Base-by-base conservation (phyloP, 2,113 vertebrate genomes). In the Brachirus orientalis region DNA sequence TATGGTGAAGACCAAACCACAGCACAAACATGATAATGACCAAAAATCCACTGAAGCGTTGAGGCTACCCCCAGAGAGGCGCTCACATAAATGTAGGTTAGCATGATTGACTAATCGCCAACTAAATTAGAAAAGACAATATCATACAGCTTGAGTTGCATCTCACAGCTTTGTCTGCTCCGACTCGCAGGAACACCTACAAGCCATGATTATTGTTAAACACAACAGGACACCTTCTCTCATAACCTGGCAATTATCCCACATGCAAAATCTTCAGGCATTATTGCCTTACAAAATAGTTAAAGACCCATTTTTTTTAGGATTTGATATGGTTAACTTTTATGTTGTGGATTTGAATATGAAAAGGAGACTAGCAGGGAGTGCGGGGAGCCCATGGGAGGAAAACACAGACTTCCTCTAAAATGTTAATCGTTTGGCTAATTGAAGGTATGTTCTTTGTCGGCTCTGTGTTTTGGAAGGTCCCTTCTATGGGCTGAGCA, bases 391-490 rank as follows among this genome's bases (percentile, higher is more conserved):
- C 90, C 90, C 89, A 77, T 5, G 90, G 87, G 89, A 91, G 57
- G 83, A 72, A 88, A 89, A 89, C 83, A 88, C 74, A 81, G 89
- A 88, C 88, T 90, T 85, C 83, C 89, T 92, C 85, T 90, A 89
- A 90, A 90, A 91, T 91, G 90, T 86, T 92, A 92, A 92, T 91
- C 64, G 77, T 83, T 79, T 56, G 71, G 79, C 87, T 92, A 90
- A 90, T 92, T 90, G 88, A 91, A 88, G 89, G 86, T 88, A 85
- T 91, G 89, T 89, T 91, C 86, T 92, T 89, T 90, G 89, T 90
- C 61, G 56, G 83, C 84, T 70, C 69, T 35, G 70, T 57, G 72
- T 90, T 91, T 88, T 77, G 77, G 84, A 87, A 86, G 78, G 86
- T 86, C 81, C 62, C 77, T 87, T 90, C 86, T 80, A 74, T 83